Base-by-base conservation (phyloP, 2,888 invertebrate species). In the Colletes collaris region DNA sequence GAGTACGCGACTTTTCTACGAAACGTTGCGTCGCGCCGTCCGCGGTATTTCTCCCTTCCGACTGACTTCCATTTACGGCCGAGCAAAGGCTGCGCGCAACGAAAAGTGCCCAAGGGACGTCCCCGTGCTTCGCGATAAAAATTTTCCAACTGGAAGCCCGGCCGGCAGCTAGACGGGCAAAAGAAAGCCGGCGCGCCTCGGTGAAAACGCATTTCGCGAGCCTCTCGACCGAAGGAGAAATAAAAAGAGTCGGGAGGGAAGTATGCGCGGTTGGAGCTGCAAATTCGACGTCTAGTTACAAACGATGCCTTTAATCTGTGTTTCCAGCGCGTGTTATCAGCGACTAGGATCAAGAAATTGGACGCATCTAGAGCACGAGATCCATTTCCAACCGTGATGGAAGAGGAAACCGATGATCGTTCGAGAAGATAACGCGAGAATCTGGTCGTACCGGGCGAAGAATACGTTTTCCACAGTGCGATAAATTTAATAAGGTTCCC, bases 261-360 rank as follows among this genome's bases (percentile, higher is more conserved):
- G 27, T 27, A 0, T 27, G 27, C 27, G 27, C 27, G 27, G 27
- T 27, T 27, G 27, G 40, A 50, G 46, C 16, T 3, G 49, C 16
- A 62, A 50, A 56, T 69, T 49, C 56, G 50, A 70, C 49, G 58
- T 56, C 40, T 40, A 63, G 49, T 63, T 70, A 46, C 52, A 52
- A 67, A 70, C 8, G 16, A 19, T 16, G 52, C 8, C 50, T 60
- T 60, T 55, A 40, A 76, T 76, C 37, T 65, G 60, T 63, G 71
- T 65, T 71, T 76, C 59, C 60, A 72, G 76, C 13, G 44, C 76
- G 65, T 63, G 59, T 67, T 68, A 68, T 75, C 63, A 68, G 7
- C 16, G 40, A 52, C 16, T 16, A n/a, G 37, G 60, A 60, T 76
- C 62, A 49, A 46, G 70, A 64, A 70, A 59, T 50, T 49, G 27